Evolutionary conservation across 2,797 vertebrate species (phyloP).

Genomic region (Acanthiza pusilla): DNA sequence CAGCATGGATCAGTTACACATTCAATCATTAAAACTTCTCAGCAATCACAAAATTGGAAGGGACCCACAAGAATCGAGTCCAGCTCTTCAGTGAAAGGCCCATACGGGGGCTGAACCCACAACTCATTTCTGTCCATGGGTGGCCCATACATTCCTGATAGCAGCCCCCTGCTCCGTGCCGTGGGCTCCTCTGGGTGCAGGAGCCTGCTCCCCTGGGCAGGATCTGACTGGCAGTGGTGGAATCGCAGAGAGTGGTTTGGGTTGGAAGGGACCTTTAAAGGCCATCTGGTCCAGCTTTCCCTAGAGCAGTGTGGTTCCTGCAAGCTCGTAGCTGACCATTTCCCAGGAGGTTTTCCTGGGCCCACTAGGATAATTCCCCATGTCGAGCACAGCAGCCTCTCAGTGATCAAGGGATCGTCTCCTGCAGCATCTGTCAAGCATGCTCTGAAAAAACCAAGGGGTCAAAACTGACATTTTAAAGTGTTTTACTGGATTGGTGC

Average conservation of each 20-base stretch:
- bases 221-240: background rate
- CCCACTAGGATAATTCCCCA: background rate
- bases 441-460: background rate
- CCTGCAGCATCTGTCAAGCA: background rate
- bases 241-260: background rate
- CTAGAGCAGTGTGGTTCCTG: background rate
- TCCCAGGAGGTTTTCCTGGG: background rate
- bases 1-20: background rate
- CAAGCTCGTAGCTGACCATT: background rate
- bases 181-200: background rate
- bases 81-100: background rate
- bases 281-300: background rate
- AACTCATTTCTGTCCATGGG: accelerated
- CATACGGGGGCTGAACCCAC: background rate
- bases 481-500: background rate
- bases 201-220: background rate
- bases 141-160: background rate
- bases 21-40: background rate
- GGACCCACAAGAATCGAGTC: background rate
- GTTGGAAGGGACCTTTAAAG: background rate
- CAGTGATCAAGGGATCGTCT: background rate
- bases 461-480: background rate
- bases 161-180: background rate
- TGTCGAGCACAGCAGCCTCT: background rate
- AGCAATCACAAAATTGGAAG: background rate